Conservation (phyloP, 2,113 vertebrate genomes). For the Suricata suricatta region DNA sequence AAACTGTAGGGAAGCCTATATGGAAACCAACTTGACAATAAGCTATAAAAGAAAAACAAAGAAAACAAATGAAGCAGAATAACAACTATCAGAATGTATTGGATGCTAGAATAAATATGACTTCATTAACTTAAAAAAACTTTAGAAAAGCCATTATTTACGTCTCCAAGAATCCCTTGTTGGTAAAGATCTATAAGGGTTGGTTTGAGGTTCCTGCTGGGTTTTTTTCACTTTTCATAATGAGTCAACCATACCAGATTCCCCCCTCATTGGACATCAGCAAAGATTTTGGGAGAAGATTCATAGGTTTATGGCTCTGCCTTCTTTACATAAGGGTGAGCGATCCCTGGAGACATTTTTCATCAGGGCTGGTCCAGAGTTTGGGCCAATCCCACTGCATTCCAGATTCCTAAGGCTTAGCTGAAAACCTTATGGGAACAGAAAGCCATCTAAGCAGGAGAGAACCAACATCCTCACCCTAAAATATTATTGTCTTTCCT, state of each 20-base stretch:
- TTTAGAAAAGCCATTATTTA: not conserved
- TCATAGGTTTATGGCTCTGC: not conserved
- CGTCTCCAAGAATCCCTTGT: not conserved
- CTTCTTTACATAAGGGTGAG: not conserved
- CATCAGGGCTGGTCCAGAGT: not conserved
- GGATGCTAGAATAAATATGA: no score
- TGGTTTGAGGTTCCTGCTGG: not conserved
- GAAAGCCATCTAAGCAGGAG: not conserved
- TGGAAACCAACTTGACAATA: no score
- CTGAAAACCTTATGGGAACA: not conserved
- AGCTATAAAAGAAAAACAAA: not conserved
- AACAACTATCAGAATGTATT: no score
- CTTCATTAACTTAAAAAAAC: not conserved
- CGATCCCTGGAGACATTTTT: slow-evolving; percentile 27
- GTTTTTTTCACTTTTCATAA: not conserved
- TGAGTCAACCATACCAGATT: not conserved
- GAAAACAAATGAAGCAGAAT: not conserved
- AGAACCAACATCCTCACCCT: not conserved
- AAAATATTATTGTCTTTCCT: slow-evolving; percentile 5
- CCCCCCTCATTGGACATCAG: not conserved
- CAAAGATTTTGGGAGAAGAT: not conserved
- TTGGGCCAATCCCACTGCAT: not conserved
- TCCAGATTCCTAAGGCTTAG: slow-evolving; percentile 41
- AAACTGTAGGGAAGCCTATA: not conserved
- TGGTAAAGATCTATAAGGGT: not conserved